Percentiles rank a stretch among this genome's conserved stretches.
Evolutionary conservation across 2,888 invertebrate genomes (phyloP).

Genomic region (Drosophila subquinaria): DNA sequence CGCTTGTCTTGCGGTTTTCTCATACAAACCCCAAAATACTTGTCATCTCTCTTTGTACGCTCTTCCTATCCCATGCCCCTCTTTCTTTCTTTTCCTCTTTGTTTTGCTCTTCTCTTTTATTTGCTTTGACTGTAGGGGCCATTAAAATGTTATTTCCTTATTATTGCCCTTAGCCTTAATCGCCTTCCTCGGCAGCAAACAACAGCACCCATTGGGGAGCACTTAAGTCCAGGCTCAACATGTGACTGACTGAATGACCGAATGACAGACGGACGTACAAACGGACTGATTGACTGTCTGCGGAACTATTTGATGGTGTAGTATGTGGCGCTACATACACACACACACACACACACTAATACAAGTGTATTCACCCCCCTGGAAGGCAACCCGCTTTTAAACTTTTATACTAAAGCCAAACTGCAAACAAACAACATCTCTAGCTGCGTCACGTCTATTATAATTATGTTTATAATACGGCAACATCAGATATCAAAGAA

Average conservation of each 20-base stretch:
- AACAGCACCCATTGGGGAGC: slow-evolving; percentile 37
- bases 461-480: slow-evolving; percentile 38
- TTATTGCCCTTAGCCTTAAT: slow-evolving; percentile 78
- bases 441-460: slow-evolving; percentile 44
- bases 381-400: background rate
- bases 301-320: slow-evolving; percentile 19
- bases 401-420: slow-evolving; percentile 24
- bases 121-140: slow-evolving; percentile 42
- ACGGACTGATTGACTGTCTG: slow-evolving; percentile 26
- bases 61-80: slow-evolving; percentile 1
- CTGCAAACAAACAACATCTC: slow-evolving; percentile 34
- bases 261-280: slow-evolving; percentile 14
- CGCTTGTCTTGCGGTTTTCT: slow-evolving; percentile 48
- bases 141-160: slow-evolving; percentile 82
- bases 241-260: slow-evolving; percentile 23
- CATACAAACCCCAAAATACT: slow-evolving; percentile 44
- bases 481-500: background rate
- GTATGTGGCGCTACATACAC: slow-evolving; percentile 48
- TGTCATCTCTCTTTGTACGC: slow-evolving; percentile 31
- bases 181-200: slow-evolving; percentile 61
- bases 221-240: slow-evolving; percentile 40
- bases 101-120: slow-evolving; percentile 18
- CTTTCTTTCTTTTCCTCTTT: slow-evolving; percentile 1
- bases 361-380: background rate
- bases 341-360: slow-evolving; percentile 11